phyloP scores from a whole-genome alignment of 2,113 vertebrate genomes.

The Miniopterus natalensis region DNA sequence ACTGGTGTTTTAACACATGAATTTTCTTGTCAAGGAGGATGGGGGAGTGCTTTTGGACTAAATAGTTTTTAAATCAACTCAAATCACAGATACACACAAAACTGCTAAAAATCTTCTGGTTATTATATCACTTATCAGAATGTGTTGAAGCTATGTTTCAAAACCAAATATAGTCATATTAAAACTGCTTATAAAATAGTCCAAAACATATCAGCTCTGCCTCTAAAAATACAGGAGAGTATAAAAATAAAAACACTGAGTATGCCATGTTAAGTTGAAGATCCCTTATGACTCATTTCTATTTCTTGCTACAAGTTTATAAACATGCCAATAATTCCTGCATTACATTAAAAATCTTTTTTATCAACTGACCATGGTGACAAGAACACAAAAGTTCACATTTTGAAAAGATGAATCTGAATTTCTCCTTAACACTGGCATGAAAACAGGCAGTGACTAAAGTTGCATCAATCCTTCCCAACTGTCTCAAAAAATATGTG shows the following conservation, averaged over 20 bases:
- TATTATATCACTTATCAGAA: slow-evolving; percentile 79
- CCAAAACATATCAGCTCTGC: slow-evolving; percentile 66
- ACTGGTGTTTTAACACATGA: slow-evolving; percentile 49
- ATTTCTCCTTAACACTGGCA: slow-evolving; percentile 82
- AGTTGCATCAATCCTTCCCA: slow-evolving; percentile 86
- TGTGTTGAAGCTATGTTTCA: slow-evolving; percentile 79
- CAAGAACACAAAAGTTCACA: slow-evolving; percentile 59
- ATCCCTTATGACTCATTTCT: slow-evolving; percentile 63
- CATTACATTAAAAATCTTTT: slow-evolving; percentile 47
- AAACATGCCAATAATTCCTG: slow-evolving; percentile 63
- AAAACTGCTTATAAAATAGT: slow-evolving; percentile 75
- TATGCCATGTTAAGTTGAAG: slow-evolving; percentile 65
- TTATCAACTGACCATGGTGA: slow-evolving; percentile 49
- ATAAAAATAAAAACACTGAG: slow-evolving; percentile 74
- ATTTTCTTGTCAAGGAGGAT: slow-evolving; percentile 53
- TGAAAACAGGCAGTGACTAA: slow-evolving; percentile 81
- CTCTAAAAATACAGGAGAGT: slow-evolving; percentile 79
- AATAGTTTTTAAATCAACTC: slow-evolving; percentile 63
- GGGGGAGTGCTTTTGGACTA: slow-evolving; percentile 18
- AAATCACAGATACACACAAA: slow-evolving; percentile 67
- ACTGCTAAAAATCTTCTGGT: slow-evolving; percentile 76
- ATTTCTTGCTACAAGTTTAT: slow-evolving; percentile 73
- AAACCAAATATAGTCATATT: slow-evolving; percentile 81
- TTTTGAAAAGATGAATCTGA: slow-evolving; percentile 79
- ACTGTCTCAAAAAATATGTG: slow-evolving; percentile 91